A percentile compares a stretch with the other conserved stretches of the same genome.
Evolutionary conservation across 1,140 invertebrate genomes (phyloP).

Genomic region (Steinernema khuongi): DNA sequence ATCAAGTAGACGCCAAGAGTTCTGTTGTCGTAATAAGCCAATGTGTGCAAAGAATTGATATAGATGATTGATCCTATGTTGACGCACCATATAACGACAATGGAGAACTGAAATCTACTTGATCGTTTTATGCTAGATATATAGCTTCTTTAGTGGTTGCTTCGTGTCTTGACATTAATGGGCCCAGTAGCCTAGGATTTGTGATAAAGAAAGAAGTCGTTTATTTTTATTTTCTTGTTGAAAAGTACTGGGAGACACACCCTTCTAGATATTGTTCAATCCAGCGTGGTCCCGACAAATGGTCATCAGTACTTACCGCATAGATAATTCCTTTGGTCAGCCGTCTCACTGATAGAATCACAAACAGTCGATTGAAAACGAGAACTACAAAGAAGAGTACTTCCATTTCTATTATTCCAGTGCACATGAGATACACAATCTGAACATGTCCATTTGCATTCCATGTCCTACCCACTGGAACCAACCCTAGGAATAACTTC

Average conservation of each 20-base stretch:
- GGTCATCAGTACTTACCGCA: neutral
- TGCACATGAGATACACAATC: neutral
- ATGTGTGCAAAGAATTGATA: neutral
- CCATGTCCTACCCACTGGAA: neutral
- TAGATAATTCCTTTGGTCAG: neutral
- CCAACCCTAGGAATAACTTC: neutral
- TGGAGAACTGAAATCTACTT: neutral
- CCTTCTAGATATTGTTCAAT: too few species aligned
- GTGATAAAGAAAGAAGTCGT: too few species aligned
- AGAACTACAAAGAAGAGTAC: neutral
- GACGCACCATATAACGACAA: neutral
- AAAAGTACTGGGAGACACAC: too few species aligned
- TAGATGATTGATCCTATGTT: neutral
- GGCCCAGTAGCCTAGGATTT: too few species aligned
- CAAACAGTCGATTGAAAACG: neutral
- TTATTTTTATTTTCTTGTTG: too few species aligned
- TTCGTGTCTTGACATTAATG: too few species aligned
- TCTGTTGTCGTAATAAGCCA: neutral
- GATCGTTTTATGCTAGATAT: neutral
- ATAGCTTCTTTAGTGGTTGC: too few species aligned
- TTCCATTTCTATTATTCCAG: neutral
- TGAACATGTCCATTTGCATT: neutral
- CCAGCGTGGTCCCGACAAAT: too few species aligned
- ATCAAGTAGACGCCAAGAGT: neutral
- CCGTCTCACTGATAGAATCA: neutral